Evolutionary conservation across 2,888 invertebrate genomes (phyloP).

Genomic region (Xylocampa areola): DNA sequence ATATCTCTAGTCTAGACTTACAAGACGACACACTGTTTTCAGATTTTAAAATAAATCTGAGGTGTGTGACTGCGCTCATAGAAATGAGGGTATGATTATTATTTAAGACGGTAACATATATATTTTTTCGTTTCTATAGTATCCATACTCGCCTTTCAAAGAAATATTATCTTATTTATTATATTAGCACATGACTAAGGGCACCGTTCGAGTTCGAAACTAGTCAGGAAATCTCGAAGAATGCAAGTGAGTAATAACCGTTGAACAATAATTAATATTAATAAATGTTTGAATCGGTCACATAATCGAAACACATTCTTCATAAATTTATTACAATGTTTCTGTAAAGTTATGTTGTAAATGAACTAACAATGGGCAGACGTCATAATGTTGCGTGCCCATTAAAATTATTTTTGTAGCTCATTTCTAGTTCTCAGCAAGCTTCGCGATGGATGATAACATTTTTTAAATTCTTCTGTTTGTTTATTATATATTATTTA

Average conservation of each 20-base stretch:
- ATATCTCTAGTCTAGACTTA: not conserved
- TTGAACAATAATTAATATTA: conserved; percentile 1
- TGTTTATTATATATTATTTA: conserved; percentile 40
- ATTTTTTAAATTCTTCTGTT: conserved; percentile 24
- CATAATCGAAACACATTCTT: conserved; percentile 42
- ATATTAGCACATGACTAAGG: too few relatives aligned
- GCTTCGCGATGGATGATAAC: conserved; percentile 54
- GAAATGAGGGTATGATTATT: too few relatives aligned
- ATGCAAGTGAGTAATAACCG: too few relatives aligned
- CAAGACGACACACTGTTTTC: not conserved
- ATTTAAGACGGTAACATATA: too few relatives aligned
- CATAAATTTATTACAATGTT: conserved; percentile 37
- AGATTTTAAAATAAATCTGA: too few relatives aligned
- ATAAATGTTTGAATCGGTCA: conserved; percentile 15
- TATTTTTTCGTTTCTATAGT: too few relatives aligned
- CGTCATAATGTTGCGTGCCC: conserved; percentile 72
- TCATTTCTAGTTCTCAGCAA: conserved; percentile 75
- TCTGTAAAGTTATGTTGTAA: conserved; percentile 22
- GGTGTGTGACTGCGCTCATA: too few relatives aligned
- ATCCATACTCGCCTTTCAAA: not conserved
- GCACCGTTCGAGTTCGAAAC: too few relatives aligned
- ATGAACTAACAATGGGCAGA: conserved; percentile 48
- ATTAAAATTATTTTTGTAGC: conserved; percentile 86
- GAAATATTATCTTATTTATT: conserved; percentile 1
- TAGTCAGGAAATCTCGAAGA: too few relatives aligned